Evolutionary conservation across 2,113 vertebrate genomes (phyloP).

Genomic region (Pyxicephalus adspersus): DNA sequence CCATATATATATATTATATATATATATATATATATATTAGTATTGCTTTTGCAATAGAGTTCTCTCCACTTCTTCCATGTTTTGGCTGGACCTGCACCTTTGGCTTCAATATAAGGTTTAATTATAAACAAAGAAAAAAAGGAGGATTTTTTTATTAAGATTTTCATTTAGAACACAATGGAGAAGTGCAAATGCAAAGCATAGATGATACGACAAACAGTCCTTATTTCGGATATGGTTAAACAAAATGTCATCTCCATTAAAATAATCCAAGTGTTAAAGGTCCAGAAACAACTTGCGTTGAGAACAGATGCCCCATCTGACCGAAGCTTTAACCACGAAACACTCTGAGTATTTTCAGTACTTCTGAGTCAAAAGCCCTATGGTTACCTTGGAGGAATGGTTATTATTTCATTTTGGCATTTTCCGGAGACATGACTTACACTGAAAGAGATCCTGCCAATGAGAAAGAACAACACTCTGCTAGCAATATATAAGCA

Average conservation of each 20-base stretch:
- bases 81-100: neutral
- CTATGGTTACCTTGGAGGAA: conserved; percentile 2
- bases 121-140: neutral
- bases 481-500: conserved; percentile 24
- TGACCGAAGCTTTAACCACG: neutral
- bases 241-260: neutral
- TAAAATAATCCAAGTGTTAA: neutral
- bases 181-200: neutral
- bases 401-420: conserved; percentile 32
- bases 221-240: neutral
- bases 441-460: conserved; percentile 10
- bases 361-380: neutral
- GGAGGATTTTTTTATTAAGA: neutral
- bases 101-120: neutral
- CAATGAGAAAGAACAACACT: conserved; percentile 27
- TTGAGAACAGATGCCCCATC: too few species aligned
- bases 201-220: neutral
- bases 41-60: too few species aligned
- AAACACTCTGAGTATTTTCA: neutral
- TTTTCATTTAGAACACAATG: too few species aligned
- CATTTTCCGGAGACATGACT: conserved; percentile 23
- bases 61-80: too few species aligned
- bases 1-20: too few species aligned
- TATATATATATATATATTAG: too few species aligned
- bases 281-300: neutral